phyloP scores from a whole-genome alignment of 1,140 invertebrate species.

The Zaprionus ghesquierei region DNA sequence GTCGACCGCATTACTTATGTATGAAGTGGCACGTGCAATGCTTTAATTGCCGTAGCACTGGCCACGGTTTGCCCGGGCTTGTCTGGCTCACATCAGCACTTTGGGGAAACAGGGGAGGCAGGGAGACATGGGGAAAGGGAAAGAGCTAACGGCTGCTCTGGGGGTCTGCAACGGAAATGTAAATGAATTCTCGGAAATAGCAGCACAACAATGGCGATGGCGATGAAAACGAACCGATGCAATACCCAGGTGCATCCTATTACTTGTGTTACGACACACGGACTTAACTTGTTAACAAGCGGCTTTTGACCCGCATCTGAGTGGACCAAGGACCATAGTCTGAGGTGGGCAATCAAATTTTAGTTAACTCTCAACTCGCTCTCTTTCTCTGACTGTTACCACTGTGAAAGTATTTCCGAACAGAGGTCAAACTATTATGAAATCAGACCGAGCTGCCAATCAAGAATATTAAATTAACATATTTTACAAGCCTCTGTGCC shows the following conservation, averaged over 20 bases:
- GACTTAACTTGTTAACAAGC: slow-evolving; percentile 71
- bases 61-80: not conserved
- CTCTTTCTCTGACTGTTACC: too few species aligned
- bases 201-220: slow-evolving; percentile 17
- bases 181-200: slow-evolving; percentile 64
- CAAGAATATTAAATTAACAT: slow-evolving; percentile 50
- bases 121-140: too few species aligned
- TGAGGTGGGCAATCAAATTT: not conserved
- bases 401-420: not conserved
- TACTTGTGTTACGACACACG: slow-evolving; percentile 29
- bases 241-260: slow-evolving; percentile 46
- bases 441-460: slow-evolving; percentile 26
- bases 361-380: not conserved
- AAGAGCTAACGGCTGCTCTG: slow-evolving; percentile 20
- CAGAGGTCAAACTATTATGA: slow-evolving; percentile 11
- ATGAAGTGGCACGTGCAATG: slow-evolving; percentile 12
- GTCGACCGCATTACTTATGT: slow-evolving; percentile 9
- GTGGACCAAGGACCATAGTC: not conserved
- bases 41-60: slow-evolving; percentile 31
- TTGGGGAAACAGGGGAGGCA: not conserved
- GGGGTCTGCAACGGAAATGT: slow-evolving; percentile 43
- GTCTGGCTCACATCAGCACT: not conserved
- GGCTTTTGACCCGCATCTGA: slow-evolving; percentile 53
- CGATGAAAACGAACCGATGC: slow-evolving; percentile 43
- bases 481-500: slow-evolving; percentile 32